Conservation (phyloP, 2,888 invertebrate genomes). For the Thera britannica region DNA sequence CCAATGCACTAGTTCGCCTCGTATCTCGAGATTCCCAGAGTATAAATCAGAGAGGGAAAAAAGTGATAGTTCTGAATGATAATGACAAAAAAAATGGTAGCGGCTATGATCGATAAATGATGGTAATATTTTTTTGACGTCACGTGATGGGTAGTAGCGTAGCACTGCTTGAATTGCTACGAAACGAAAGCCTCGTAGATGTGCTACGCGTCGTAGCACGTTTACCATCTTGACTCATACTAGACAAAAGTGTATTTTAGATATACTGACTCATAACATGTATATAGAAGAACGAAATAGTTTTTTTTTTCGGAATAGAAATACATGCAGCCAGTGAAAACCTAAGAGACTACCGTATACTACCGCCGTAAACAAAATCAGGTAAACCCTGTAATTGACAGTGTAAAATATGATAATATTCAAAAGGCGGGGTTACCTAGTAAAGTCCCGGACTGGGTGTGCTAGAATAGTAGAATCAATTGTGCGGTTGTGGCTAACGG, state of each 20-base stretch:
- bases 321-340: conserved; percentile 28
- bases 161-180: too few species aligned
- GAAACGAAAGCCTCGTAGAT: too few species aligned
- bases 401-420: conserved; percentile 73
- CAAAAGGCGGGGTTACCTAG: conserved; percentile 61
- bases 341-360: conserved; percentile 42
- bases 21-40: too few species aligned
- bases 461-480: conserved; percentile 70
- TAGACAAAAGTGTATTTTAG: too few species aligned
- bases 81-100: too few species aligned
- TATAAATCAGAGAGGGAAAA: too few species aligned
- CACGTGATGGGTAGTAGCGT: neutral
- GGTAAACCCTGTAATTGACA: conserved; percentile 63
- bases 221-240: too few species aligned
- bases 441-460: conserved; percentile 61
- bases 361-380: conserved; percentile 48
- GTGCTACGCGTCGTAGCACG: too few species aligned
- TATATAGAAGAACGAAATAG: neutral
- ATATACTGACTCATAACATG: neutral
- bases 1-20: too few species aligned
- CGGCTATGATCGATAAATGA: neutral
- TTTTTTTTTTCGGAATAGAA: neutral
- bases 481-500: conserved; percentile 75
- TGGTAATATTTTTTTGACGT: too few species aligned
- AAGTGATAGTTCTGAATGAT: too few species aligned